Conservation (phyloP, 2,888 invertebrate genomes). For the Eupelmus urozonus region DNA sequence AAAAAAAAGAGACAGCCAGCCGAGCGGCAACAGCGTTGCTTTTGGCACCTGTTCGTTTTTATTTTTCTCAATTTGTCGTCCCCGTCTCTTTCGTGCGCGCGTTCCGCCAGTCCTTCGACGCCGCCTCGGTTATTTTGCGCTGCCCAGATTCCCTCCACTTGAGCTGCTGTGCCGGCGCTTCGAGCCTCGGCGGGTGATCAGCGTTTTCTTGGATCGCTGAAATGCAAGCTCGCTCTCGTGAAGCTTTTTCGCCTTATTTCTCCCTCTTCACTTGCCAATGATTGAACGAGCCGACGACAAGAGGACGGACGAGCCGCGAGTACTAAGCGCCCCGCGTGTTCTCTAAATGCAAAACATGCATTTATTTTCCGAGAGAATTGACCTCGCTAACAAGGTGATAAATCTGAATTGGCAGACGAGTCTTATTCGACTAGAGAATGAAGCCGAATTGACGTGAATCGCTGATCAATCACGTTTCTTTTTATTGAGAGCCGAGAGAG, state of each 20-base stretch:
- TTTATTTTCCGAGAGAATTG: constrained; percentile 20
- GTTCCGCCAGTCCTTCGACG: too few species aligned
- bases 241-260: constrained; percentile 46
- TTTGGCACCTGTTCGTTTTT: constrained; percentile 46
- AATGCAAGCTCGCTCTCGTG: constrained; percentile 35
- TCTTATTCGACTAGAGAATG: too few species aligned
- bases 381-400: constrained; percentile 1
- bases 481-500: too few species aligned
- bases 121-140: constrained; percentile 28
- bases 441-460: neutral
- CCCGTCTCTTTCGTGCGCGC: neutral
- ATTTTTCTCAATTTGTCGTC: constrained; percentile 52
- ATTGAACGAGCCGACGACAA: constrained; percentile 31
- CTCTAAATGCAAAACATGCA: constrained; percentile 23
- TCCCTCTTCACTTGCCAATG: constrained; percentile 19
- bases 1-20: neutral
- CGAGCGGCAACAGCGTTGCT: constrained; percentile 17
- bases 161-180: neutral
- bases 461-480: neutral
- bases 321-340: constrained; percentile 14
- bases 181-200: constrained; percentile 31
- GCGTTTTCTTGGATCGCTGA: constrained; percentile 35
- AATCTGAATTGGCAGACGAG: constrained; percentile 23
- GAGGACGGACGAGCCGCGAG: constrained; percentile 27
- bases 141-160: constrained; percentile 8